Evolutionary conservation across 2,888 invertebrate species (phyloP), one percentile per base, ranked within the genome.

Genomic region (Cheilosia urbana): DNA sequence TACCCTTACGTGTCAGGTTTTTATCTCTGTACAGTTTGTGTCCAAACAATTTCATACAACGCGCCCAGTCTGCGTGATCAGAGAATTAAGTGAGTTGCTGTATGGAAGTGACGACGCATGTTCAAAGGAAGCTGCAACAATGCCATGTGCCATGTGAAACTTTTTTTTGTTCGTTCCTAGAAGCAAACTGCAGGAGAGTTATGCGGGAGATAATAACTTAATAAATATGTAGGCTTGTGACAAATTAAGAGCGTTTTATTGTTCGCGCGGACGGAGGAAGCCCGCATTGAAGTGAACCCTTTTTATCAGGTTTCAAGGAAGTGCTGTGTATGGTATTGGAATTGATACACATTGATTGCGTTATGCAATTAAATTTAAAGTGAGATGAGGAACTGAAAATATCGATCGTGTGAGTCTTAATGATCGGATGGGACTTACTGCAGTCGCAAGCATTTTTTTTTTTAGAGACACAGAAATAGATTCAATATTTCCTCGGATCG

Each of bases 61-160:
- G 85, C 85, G 85, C 85, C 85, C 85, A 85, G 81, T 77, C 85
- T 85, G 85, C 85, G 85, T 85, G 85, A 85, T 85, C 85, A 72
- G 85, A 81, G 81, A 37, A 37, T 65, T 71, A 84, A 80, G 75
- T 80, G 65, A 55, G 76, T 58, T 65, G 75, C 40, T 49, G 21
- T 47, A 24, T 30, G 6, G 51, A 15, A 66, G 53, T 37, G 34
- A 15, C 42, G 84, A 69, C 85, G 85, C 85, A 81, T 85, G 72
- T 77, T 81, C 81, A 81, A 80, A 72, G 76, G 81, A 85, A 72
- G 85, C 81, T 85, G 85, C 85, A 77, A 47, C 76, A 66, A 66
- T 62, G 71, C 76, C 81, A 76, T 80, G 75, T 75, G 75, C 75
- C 37, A 84, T 76, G 72, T 75, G 84, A 76, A 79, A 66, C 51